Evolutionary conservation across 2,113 vertebrate genomes (phyloP), one percentile per base, ranked within the genome.

Genomic region (Numenius arquata): DNA sequence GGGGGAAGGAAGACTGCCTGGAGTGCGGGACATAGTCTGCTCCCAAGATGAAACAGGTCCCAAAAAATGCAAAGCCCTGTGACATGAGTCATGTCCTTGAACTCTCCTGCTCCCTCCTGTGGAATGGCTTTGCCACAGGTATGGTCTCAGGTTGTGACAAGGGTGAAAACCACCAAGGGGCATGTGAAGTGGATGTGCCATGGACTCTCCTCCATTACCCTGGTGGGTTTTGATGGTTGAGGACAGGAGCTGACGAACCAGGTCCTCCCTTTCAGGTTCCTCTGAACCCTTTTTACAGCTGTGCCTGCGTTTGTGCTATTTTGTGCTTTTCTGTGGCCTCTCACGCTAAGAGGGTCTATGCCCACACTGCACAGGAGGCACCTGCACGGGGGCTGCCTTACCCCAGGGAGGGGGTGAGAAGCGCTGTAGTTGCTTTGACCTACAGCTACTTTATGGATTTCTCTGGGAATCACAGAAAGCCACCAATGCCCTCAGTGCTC

Each of bases 1-100:
- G 85, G 85, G 73, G 61, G 56, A 91, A 91, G 81, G 53, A 89
- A 88, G 66, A 14, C 29, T 68, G 66, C 66, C 65, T 27, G 77
- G 26, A 85, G 66, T 34, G 78, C 27, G 56, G 92, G 85, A 72
- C 71, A 73, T n/a, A 27, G 41, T 29, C 84, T 81, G 91, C 38
- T 94, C 84, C 68, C 85, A 41, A 20, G 41, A n/a, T 0, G 1
- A 47, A 73, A 82, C 27, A 27, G 32, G 25, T 77, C 74, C 58
- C 70, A 2, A 59, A 38, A 91, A 93, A 93, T 79, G 58, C 85
- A 85, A 82, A 96, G 91, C 89, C 75, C 4, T 90, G 79, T 75
- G 95, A 92, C 36, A 38, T 6, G 79, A 90, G 79, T 34, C 86
- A 79, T 2, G 7, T 16, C 78, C 78, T 81, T 23, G 61, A 89